phyloP scores from a whole-genome alignment of 2,797 vertebrate species.

The Garrulus glandarius region DNA sequence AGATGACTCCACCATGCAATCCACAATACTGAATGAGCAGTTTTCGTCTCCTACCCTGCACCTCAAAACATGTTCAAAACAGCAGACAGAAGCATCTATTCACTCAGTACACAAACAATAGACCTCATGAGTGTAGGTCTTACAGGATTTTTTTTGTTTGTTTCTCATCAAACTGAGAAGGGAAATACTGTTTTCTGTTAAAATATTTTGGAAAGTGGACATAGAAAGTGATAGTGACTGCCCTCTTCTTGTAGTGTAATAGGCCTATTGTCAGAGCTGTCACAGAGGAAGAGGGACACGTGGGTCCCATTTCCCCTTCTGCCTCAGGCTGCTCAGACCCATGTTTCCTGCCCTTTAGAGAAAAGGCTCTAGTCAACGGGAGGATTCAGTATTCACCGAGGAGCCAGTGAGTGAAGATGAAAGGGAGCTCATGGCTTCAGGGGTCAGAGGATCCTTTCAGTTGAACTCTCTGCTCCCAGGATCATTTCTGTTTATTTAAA shows the following conservation, averaged over 20 bases:
- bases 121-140: not conserved
- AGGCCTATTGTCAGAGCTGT: not conserved
- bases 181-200: not conserved
- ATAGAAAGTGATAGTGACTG: not conserved
- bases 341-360: not conserved
- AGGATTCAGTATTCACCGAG: not conserved
- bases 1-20: not conserved
- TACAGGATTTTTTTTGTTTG: not conserved
- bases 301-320: constrained; percentile 5
- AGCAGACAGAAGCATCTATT: not conserved
- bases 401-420: not conserved
- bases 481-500: not conserved
- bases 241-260: not conserved
- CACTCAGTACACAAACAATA: not conserved
- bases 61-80: not conserved
- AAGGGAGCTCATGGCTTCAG: not conserved
- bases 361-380: not conserved
- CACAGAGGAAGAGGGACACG: not conserved
- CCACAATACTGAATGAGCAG: not conserved
- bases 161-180: not conserved
- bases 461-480: not conserved
- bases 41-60: not conserved
- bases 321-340: not conserved
- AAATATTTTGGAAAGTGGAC: not conserved
- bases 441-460: not conserved